phyloP scores from a whole-genome alignment of 2,113 vertebrate genomes.

The Bucco capensis region DNA sequence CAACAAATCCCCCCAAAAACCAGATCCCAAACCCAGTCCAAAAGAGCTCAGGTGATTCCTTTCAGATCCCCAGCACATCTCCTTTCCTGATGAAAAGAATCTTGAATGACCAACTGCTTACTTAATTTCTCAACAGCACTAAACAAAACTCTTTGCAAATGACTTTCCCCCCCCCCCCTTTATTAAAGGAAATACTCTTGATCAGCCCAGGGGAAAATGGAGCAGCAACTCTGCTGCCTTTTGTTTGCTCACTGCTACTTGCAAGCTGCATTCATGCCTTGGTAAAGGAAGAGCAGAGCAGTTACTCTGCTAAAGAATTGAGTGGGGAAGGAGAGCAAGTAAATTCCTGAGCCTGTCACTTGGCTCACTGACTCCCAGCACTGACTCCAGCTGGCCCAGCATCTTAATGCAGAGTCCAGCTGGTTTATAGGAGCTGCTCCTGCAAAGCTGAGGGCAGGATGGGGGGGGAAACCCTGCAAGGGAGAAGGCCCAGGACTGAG shows the following conservation, averaged over 20 bases:
- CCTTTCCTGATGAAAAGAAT: constrained; percentile 38
- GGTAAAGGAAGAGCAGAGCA: constrained; percentile 47
- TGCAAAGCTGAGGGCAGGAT: constrained; percentile 21
- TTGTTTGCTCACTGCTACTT: constrained; percentile 48
- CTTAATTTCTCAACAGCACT: constrained; percentile 31
- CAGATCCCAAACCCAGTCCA: background rate
- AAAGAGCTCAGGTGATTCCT: constrained; percentile 30
- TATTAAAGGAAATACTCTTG: background rate
- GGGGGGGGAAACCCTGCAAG: background rate
- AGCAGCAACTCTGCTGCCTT: constrained; percentile 53
- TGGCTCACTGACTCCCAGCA: constrained; percentile 63
- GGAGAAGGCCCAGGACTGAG: background rate
- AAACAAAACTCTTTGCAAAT: constrained; percentile 39
- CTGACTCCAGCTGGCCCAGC: constrained; percentile 39
- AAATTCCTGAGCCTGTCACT: constrained; percentile 62
- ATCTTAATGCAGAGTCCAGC: constrained; percentile 52
- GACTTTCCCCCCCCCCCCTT: background rate
- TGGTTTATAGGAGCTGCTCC: constrained; percentile 61
- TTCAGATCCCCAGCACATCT: background rate
- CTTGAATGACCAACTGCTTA: constrained; percentile 16
- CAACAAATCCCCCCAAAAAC: too few species aligned
- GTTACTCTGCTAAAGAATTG: constrained; percentile 65
- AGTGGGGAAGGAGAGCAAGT: constrained; percentile 63
- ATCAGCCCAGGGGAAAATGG: constrained; percentile 57
- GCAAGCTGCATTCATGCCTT: constrained; percentile 51